Evolutionary conservation across 2,888 invertebrate species (phyloP).

Genomic region (Horisme vitalbata): DNA sequence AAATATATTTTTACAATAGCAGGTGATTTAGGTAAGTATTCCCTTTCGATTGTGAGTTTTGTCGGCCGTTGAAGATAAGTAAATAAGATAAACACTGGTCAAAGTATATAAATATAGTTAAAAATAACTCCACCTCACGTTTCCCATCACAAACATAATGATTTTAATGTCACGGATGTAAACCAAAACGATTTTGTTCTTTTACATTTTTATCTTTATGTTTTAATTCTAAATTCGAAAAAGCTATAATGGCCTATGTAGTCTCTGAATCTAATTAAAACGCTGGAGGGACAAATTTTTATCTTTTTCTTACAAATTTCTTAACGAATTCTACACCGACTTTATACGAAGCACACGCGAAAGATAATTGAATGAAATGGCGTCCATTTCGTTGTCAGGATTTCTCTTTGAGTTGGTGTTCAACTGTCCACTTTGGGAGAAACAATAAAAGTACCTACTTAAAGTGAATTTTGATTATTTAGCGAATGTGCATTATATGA

Average conservation of each 20-base stretch:
- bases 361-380: constrained; percentile 9
- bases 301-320: constrained; percentile 32
- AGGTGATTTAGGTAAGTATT: too few species aligned
- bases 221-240: too few species aligned
- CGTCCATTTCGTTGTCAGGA: neutral
- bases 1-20: too few species aligned
- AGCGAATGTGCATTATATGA: too few species aligned
- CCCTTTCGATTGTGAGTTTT: too few species aligned
- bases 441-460: neutral
- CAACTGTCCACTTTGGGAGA: too few species aligned
- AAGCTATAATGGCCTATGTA: too few species aligned
- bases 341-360: constrained; percentile 1
- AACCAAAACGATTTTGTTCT: neutral
- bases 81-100: too few species aligned
- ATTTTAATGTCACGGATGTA: constrained; percentile 30
- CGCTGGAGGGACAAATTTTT: constrained; percentile 46
- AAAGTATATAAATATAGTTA: too few species aligned
- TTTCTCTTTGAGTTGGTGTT: constrained; percentile 1
- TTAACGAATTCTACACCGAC: constrained; percentile 30
- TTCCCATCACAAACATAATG: constrained; percentile 54
- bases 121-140: too few species aligned
- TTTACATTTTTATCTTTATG: neutral
- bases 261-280: constrained; percentile 76
- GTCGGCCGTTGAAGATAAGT: too few species aligned
- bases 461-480: too few species aligned